These are phyloP conservation scores for Drosophila lini DNA, from an alignment of 1,140 invertebrate species.

Conservation along the genomic window DNA sequence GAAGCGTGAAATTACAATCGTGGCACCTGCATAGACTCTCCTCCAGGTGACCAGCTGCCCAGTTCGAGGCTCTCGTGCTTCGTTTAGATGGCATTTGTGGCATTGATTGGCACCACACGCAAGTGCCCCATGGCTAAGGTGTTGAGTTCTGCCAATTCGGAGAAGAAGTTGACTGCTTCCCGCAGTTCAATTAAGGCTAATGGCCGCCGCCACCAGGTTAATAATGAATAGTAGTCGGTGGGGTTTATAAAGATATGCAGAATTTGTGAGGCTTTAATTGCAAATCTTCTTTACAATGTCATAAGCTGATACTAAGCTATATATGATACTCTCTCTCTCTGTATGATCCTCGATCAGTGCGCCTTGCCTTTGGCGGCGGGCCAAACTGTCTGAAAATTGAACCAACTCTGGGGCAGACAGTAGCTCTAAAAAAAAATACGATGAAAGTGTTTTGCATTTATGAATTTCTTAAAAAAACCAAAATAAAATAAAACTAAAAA, in stretches of 20 bases:
- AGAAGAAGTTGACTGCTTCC: constrained; percentile 17
- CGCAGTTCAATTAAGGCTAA: constrained; percentile 49
- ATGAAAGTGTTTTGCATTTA: constrained; percentile 32
- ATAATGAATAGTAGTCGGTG: constrained; percentile 42
- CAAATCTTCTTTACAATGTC: constrained; percentile 48
- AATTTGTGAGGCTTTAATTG: constrained; percentile 48
- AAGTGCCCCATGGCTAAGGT: constrained; percentile 32
- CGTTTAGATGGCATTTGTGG: constrained; percentile 15
- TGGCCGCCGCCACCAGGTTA: constrained; percentile 38
- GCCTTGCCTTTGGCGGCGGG: constrained; percentile 53
- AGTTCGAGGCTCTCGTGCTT: constrained; percentile 13
- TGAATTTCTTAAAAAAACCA: background rate
- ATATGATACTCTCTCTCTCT: constrained; percentile 6
- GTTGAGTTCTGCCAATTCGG: constrained; percentile 51
- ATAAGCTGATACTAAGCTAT: constrained; percentile 11
- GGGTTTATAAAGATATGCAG: constrained; percentile 7
- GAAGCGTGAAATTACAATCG: constrained; percentile 51
- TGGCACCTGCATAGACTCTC: constrained; percentile 31
- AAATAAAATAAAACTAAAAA: background rate
- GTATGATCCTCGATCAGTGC: constrained; percentile 35
- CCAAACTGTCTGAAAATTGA: constrained; percentile 77
- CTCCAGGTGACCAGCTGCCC: constrained; percentile 22
- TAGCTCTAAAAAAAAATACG: constrained; percentile 74
- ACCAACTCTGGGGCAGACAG: constrained; percentile 68
- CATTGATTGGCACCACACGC: constrained; percentile 55